A percentile compares a stretch with the other conserved stretches of the same genome.
These are phyloP conservation scores for Vesta saturnalis DNA, from an alignment of 2,888 invertebrate genomes.

Conservation along the genomic window DNA sequence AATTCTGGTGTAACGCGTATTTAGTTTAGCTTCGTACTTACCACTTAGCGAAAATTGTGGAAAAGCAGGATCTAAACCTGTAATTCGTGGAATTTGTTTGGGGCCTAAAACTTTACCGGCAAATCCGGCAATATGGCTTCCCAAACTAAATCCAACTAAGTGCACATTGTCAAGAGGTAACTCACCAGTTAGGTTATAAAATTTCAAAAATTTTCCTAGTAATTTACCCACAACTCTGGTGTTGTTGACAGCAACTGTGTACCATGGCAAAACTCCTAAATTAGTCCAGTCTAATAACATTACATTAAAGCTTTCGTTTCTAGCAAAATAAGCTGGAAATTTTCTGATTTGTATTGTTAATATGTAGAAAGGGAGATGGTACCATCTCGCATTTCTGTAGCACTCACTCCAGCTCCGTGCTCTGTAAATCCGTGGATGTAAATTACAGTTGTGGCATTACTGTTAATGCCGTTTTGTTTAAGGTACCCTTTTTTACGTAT, in stretches of 20 bases:
- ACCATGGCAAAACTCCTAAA: slow-evolving; percentile 81
- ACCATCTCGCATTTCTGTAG: background rate
- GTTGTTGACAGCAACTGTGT: slow-evolving; percentile 77
- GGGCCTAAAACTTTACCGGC: slow-evolving; percentile 73
- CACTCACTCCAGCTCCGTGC: background rate
- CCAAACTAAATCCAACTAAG: slow-evolving; percentile 78
- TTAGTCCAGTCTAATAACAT: slow-evolving; percentile 83
- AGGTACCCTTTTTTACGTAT: background rate
- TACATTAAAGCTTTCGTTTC: slow-evolving; percentile 74
- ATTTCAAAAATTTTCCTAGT: slow-evolving; percentile 73
- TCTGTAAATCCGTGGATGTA: slow-evolving; percentile 19
- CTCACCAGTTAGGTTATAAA: slow-evolving; percentile 67
- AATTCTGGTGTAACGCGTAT: background rate
- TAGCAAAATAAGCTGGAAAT: slow-evolving; percentile 65
- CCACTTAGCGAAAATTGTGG: slow-evolving; percentile 70
- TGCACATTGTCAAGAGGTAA: slow-evolving; percentile 68
- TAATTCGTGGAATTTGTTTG: slow-evolving; percentile 55
- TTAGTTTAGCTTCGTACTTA: background rate
- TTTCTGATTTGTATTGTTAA: no score
- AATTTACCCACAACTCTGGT: slow-evolving; percentile 72
- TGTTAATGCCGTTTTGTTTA: slow-evolving; percentile 4
- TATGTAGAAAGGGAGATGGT: background rate
- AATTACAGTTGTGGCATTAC: background rate
- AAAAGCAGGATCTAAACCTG: slow-evolving; percentile 79
- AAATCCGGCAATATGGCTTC: slow-evolving; percentile 81